Base-by-base conservation (phyloP, 1,140 invertebrate species). In the Leptoteleia sp. region DNA sequence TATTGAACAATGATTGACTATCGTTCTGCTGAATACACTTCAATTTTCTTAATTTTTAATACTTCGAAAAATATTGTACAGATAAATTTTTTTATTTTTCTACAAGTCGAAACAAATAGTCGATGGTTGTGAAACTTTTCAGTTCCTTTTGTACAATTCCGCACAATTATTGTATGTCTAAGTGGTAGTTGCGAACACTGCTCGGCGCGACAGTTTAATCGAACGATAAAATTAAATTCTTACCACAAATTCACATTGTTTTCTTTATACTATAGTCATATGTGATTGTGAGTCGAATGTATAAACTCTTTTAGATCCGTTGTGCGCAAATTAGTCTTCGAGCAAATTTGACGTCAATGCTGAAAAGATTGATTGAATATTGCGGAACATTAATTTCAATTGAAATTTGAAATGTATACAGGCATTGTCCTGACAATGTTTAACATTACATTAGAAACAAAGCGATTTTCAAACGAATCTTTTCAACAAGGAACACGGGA, bases 241-340 rank as follows among this genome's bases (percentile, higher is more conserved):
- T 35, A 61, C 38, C 31, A 38, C 15, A 37, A 50, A 76, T 50
- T 31, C 42, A 57, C 31, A 61, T 68, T 52, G 57, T 7, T 79
- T 68, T 47, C 8, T n/a, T n/a, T n/a, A n/a, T n/a, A n/a, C n/a
- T n/a, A n/a, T n/a, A n/a, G n/a, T n/a, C n/a, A n/a, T n/a, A n/a
- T n/a, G n/a, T n/a, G n/a, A n/a, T n/a, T n/a, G n/a, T n/a, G n/a
- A 25, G 6, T 25, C 22, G 22, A 6, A 25, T 68, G 16, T 37
- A 72, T 33, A 76, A 45, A 57, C 50, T 78, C 57, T 59, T 17
- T 37, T 7, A 15, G 9, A 76, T 48, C 22, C 11, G 16, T 61
- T 78, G 65, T 85, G 84, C 81, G 82, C 64, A 77, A 61, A 81
- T 83, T 80, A 81, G 77, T 80, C 80, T 57, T 70, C 70, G 79